A percentile compares a stretch with the other conserved stretches of the same genome.
Conservation (phyloP, 2,797 vertebrate species). For the Cyclura pinguis region DNA sequence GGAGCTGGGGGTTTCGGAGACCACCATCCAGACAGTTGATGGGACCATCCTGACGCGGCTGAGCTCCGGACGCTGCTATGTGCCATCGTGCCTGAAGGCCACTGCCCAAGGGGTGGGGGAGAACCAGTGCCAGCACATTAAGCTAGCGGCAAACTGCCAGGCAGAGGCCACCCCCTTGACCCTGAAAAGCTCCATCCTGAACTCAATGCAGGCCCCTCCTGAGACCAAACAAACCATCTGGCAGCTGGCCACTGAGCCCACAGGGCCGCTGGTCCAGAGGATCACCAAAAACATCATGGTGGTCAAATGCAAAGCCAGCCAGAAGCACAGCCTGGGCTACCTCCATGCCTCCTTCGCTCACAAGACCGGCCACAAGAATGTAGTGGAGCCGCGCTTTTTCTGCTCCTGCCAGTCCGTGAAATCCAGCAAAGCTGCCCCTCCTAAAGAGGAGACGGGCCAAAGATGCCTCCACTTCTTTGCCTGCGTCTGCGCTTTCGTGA, state of each 20-base stretch:
- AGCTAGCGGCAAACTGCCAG: conserved; percentile 87
- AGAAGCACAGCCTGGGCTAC: conserved; percentile 87
- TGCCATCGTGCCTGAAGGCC: conserved; percentile 84
- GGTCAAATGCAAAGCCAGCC: conserved; percentile 89
- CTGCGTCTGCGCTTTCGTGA: conserved; percentile 93
- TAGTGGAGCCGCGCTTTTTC: conserved; percentile 76
- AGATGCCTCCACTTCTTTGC: conserved; percentile 92
- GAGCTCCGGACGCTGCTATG: conserved; percentile 89
- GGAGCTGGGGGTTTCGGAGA: conserved; percentile 88
- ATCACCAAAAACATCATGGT: conserved; percentile 88
- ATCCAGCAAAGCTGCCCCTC: conserved; percentile 46
- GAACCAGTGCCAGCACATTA: conserved; percentile 90
- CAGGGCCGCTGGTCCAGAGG: conserved; percentile 91
- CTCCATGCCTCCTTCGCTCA: conserved; percentile 86
- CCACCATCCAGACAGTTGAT: conserved; percentile 86
- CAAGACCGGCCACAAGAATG: conserved; percentile 67
- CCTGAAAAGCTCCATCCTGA: conserved; percentile 89
- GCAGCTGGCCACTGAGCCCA: conserved; percentile 88
- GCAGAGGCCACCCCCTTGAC: conserved; percentile 85
- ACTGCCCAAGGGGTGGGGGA: conserved; percentile 78
- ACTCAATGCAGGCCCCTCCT: conserved; percentile 82
- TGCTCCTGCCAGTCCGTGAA: conserved; percentile 79
- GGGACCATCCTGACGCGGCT: conserved; percentile 87
- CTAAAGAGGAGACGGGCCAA: conserved; percentile 39
- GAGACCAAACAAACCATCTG: conserved; percentile 89